Conservation (phyloP, 23 tunicate species). For the Halocynthia roretzi region DNA sequence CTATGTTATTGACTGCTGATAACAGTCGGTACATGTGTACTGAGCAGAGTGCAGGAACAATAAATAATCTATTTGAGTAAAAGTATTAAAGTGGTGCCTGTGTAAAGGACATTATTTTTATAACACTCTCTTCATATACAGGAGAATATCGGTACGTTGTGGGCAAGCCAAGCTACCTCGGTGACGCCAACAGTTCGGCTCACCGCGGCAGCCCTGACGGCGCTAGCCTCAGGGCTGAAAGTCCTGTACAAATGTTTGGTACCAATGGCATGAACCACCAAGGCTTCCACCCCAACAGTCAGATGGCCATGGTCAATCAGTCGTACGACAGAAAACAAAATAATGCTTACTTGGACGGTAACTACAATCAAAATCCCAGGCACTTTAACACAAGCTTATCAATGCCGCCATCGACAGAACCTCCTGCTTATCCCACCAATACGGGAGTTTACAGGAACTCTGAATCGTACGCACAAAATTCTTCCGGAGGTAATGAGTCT, state of each 20-base stretch:
- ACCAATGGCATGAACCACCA: neutral
- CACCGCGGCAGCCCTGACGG: constrained; percentile 95
- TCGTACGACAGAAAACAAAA: neutral
- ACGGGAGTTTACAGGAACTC: constrained; percentile 29
- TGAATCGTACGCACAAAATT: constrained; percentile 47
- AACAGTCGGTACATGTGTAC: no score
- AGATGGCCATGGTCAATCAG: neutral
- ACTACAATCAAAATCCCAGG: constrained; percentile 48
- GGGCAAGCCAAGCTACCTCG: constrained; percentile 3
- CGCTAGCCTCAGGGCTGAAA: constrained; percentile 77
- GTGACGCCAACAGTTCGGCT: constrained; percentile 24
- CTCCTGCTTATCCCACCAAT: constrained; percentile 52
- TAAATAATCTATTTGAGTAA: no score
- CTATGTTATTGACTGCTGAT: no score
- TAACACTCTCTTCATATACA: no score
- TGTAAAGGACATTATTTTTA: no score
- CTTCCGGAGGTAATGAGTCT: constrained; percentile 24
- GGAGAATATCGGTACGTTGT: neutral
- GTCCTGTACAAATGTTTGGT: constrained; percentile 20
- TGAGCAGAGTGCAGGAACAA: no score
- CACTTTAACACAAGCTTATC: constrained; percentile 24
- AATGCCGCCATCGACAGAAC: constrained; percentile 53
- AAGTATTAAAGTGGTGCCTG: no score
- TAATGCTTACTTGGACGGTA: constrained; percentile 41
- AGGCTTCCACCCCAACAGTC: constrained; percentile 1